These are phyloP conservation scores for Equus quagga DNA, from an alignment of 2,113 vertebrate species.

Conservation along the genomic window DNA sequence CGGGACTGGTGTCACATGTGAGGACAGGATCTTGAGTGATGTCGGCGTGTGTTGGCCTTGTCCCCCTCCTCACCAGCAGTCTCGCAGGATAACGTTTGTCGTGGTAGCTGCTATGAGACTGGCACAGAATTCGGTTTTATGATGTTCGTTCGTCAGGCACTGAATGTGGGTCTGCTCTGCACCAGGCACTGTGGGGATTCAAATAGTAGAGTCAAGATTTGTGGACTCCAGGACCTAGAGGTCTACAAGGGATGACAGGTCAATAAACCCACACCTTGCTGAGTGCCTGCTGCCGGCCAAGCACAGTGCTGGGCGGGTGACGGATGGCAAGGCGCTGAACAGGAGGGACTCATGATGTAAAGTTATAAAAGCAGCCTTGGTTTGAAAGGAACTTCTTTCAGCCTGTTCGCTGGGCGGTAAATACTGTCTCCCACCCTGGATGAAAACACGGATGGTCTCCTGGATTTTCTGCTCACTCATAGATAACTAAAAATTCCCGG, in stretches of 20 bases:
- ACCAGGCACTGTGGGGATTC: background rate
- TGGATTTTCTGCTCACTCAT: background rate
- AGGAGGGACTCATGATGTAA: background rate
- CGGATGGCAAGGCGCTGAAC: no score
- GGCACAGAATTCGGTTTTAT: background rate
- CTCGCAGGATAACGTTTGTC: slow-evolving; percentile 12
- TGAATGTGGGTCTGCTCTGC: background rate
- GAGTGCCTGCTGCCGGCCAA: background rate
- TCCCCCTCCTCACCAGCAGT: background rate
- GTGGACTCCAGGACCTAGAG: background rate
- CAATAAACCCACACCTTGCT: background rate
- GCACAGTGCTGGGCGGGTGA: background rate
- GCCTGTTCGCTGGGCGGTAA: background rate
- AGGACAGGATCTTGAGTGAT: background rate
- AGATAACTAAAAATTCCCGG: background rate
- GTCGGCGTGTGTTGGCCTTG: background rate
- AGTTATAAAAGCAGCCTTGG: background rate
- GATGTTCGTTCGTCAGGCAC: background rate
- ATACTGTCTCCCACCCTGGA: background rate
- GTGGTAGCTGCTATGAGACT: background rate
- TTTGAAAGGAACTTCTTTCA: background rate
- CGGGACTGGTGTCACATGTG: slow-evolving; percentile 7
- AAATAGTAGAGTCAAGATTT: background rate
- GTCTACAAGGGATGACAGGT: background rate
- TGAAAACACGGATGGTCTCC: background rate